Percentiles rank a stretch among this genome's conserved stretches.
phyloP scores from a whole-genome alignment of 2,888 invertebrate species.

The Drosophila emarginata region DNA sequence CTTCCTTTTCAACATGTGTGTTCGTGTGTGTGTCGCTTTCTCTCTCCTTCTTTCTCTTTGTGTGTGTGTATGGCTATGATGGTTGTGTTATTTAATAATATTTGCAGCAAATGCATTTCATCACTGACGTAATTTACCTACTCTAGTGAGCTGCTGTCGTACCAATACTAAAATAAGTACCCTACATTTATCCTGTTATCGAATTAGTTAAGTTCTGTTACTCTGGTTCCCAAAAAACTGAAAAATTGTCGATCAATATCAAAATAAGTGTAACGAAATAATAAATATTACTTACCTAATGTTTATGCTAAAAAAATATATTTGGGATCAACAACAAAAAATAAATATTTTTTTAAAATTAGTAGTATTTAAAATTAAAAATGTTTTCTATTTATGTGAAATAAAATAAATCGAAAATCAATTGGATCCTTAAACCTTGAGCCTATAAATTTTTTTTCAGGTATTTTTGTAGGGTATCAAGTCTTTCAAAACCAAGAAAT shows the following conservation, averaged over 20 bases:
- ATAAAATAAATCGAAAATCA: no score
- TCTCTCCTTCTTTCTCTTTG: background rate
- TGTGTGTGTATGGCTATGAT: slow-evolving; percentile 21
- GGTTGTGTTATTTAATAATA: slow-evolving; percentile 60
- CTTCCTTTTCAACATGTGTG: background rate
- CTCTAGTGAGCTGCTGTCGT: background rate
- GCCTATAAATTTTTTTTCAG: no score
- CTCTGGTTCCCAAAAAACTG: no score
- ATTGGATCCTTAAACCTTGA: background rate
- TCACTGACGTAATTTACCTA: slow-evolving; percentile 45
- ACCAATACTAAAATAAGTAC: slow-evolving; percentile 20
- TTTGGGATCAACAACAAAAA: no score
- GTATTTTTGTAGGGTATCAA: slow-evolving; percentile 1
- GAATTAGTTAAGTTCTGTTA: background rate
- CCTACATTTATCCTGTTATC: background rate
- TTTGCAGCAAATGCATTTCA: slow-evolving; percentile 59
- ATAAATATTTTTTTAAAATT: no score
- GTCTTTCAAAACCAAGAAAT: slow-evolving; percentile 1
- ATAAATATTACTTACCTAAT: no score
- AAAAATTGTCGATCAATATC: no score
- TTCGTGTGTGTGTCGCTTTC: slow-evolving; percentile 2
- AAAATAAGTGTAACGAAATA: no score
- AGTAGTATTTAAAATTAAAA: no score
- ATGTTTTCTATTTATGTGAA: no score
- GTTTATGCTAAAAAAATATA: no score